Base-by-base conservation (phyloP, 2,888 invertebrate species). In the Polietes domitor region DNA sequence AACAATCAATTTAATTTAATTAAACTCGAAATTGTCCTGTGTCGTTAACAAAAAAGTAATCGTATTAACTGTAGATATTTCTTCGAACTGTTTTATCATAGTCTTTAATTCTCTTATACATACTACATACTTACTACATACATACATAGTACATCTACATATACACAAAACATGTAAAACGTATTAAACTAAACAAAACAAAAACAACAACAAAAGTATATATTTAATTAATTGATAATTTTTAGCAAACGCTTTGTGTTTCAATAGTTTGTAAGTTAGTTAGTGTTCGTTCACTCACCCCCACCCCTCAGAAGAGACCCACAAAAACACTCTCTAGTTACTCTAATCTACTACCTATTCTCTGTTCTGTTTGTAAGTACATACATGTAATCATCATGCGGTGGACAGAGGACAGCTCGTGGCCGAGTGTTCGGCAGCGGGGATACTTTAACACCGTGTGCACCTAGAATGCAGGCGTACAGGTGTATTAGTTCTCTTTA, bases 1-100 rank as follows among this genome's bases (percentile, higher is more conserved):
- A 58, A 58, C 58, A 58, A 61, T 61, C 61, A 61, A 61, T 61
- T 61, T n/a, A 15, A 28, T 28, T 12, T 32, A 61, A 61, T 58
- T 24, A 24, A 61, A 61, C 61, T 61, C 61, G 61, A 61, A 61
- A 61, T 28, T 28, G 61, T 61, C 61, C 61, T 61, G 61, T 58
- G 32, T 28, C 61, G 61, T 61, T 28, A 28, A 28, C 28, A 28
- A 61, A 28, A 26, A 61, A 26, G 26, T 58, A 58, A 58, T 70
- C 70, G 65, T 78, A 78, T 78, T 78, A 78, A 83, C 63, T 83
- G 80, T 83, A 80, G 80, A 80, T 83, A 79, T 75, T 65, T 83
- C 71, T 80, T 80, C 41, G 74, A 83, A 80, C 80, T 83, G 83
- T 83, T 83, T 61, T 76, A 83, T 73, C 68, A 83, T 77, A 83